Evolutionary conservation across 2,113 vertebrate species (phyloP).

Genomic region (Cynocephalus volans): DNA sequence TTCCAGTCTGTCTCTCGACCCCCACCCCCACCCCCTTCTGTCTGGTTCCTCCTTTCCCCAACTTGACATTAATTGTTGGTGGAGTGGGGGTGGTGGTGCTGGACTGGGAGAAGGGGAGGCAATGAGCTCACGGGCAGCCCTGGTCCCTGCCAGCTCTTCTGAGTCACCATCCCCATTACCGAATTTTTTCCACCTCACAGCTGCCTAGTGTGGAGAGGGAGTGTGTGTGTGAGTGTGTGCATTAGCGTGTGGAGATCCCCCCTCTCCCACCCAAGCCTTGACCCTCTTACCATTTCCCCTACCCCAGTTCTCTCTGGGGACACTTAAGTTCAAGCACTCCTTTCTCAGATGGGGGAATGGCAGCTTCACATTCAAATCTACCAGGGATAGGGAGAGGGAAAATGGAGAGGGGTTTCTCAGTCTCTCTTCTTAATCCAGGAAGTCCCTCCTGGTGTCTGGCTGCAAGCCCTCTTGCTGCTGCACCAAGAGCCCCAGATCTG

Average conservation of each 20-base stretch:
- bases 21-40: neutral
- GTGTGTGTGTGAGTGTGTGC: neutral
- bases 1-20: conserved; percentile 56
- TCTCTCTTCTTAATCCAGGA: neutral
- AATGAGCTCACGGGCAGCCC: conserved; percentile 75
- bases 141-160: conserved; percentile 73
- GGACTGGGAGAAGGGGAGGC: neutral
- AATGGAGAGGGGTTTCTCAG: too few species aligned
- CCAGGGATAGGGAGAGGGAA: rapidly evolving
- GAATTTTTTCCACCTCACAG: conserved; percentile 76
- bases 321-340: neutral
- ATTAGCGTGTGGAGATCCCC: too few species aligned
- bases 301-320: neutral
- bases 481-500: neutral
- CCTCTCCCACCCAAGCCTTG: neutral
- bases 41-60: conserved; percentile 58
- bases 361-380: neutral
- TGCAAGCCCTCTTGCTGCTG: conserved; percentile 34
- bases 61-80: conserved; percentile 39
- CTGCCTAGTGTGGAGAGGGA: conserved; percentile 10
- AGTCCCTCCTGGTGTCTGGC: conserved; percentile 70
- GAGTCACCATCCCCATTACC: conserved; percentile 83
- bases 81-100: neutral
- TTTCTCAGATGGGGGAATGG: neutral
- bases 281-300: neutral